Conservation (phyloP, 2,888 invertebrate genomes). For the Aelia acuminata region DNA sequence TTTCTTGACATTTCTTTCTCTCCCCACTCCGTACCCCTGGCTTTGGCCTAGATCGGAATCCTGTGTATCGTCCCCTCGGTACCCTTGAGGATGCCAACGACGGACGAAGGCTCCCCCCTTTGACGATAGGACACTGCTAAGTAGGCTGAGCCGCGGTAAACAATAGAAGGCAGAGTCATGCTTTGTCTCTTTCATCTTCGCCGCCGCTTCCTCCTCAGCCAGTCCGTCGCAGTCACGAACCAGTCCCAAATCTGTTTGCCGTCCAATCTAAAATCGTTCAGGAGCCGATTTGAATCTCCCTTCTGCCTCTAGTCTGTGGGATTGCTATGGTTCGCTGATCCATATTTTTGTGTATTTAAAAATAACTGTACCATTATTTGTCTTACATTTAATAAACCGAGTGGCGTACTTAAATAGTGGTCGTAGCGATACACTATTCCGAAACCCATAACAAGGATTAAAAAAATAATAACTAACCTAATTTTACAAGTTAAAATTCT, state of each 20-base stretch:
- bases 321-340: neutral
- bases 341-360: no score
- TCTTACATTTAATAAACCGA: no score
- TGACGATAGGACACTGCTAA: constrained; percentile 15
- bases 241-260: neutral
- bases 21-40: neutral
- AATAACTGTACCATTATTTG: no score
- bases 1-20: no score
- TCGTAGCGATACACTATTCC: no score
- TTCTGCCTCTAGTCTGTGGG: neutral
- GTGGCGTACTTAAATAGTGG: no score
- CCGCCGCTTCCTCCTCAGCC: constrained; percentile 10
- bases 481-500: no score
- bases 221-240: neutral
- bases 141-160: constrained; percentile 11
- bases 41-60: neutral
- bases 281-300: neutral
- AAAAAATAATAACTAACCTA: no score
- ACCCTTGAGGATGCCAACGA: neutral
- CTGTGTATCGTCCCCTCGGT: neutral
- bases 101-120: neutral
- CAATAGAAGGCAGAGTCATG: constrained; percentile 13
- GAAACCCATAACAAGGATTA: no score
- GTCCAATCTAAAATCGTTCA: constrained; percentile 9
- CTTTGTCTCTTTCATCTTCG: neutral